Evolutionary conservation across 2,113 vertebrate species (phyloP), one percentile per base, ranked within the genome.

Genomic region (Mandrillus leucophaeus): DNA sequence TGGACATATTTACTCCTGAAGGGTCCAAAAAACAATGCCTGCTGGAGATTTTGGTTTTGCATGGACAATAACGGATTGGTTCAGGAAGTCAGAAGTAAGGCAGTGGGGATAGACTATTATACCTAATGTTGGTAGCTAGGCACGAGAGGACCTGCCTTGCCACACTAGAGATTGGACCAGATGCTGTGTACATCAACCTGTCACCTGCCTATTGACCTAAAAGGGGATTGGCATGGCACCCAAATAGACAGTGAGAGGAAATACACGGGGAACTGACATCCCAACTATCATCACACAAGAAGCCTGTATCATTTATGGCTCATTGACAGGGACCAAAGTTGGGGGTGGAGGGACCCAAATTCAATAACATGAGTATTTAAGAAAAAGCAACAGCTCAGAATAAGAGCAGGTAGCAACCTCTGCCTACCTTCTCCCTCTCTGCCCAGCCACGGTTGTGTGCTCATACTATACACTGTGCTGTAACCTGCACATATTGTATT

Each of bases 71-170:
- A 17, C 16, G 5, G 70, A 17, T 64, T 35, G 84, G 35, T 57
- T 92, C 23, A 30, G 4, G 72, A n/a, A 83, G 43, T 75, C 50
- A 38, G 80, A 57, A 61, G 48, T 20, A 32, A 88, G n/a, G 83
- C 25, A 8, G 12, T 6, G 25, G 57, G 64, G 32, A 10, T 1
- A 61, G 72, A 40, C 9, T 73, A 16, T 4, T 32, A 27, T n/a
- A 13, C 10, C 16, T 84, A 6, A 64, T 3, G 25, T 88, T 30
- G 61, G 70, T 14, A 82, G 50, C 91, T 57, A 23, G 6, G 3
- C 1, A 5, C 0, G 1, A 8, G 38, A 35, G 13, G 20, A 38
- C 27, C 16, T 20, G 18, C 4, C 0, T 52, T 38, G 55, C 22
- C 23, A 23, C 4, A 5, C 35, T 35, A 5, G 27, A 68, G 48